phyloP scores from a whole-genome alignment of 2,797 vertebrate genomes.

The Gouania willdenowi region DNA sequence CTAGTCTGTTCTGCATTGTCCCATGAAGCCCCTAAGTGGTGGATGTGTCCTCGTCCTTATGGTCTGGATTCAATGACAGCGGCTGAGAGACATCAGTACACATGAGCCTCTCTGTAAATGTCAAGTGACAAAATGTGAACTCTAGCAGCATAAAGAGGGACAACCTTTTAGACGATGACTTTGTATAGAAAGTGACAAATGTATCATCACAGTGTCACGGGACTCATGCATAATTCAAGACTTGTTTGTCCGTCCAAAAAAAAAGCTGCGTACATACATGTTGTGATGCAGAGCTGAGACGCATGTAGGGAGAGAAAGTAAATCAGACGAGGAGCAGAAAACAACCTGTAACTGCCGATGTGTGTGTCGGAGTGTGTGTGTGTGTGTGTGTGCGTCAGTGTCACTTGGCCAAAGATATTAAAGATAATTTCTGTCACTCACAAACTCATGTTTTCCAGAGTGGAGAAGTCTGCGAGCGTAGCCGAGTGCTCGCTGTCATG shows the following conservation, averaged over 20 bases:
- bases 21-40: conserved; percentile 31
- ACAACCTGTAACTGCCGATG: conserved; percentile 48
- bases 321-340: conserved; percentile 18
- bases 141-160: conserved; percentile 55
- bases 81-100: conserved; percentile 55
- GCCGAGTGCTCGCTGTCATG: conserved; percentile 50
- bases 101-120: conserved; percentile 61
- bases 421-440: conserved; percentile 50
- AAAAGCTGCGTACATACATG: conserved; percentile 7
- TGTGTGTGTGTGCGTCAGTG: background rate
- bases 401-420: conserved; percentile 34
- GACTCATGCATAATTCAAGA: conserved; percentile 68
- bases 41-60: conserved; percentile 34
- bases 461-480: conserved; percentile 37
- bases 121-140: conserved; percentile 71
- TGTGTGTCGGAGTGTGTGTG: conserved; percentile 4
- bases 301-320: conserved; percentile 40
- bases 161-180: conserved; percentile 55
- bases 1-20: conserved; percentile 16
- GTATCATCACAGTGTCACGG: conserved; percentile 59
- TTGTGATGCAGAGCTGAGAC: conserved; percentile 31
- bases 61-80: conserved; percentile 43
- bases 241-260: conserved; percentile 5
- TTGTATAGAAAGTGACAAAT: conserved; percentile 65
- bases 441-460: conserved; percentile 53